phyloP scores from a whole-genome alignment of 2,797 vertebrate genomes.

The Pelodytes ibericus region DNA sequence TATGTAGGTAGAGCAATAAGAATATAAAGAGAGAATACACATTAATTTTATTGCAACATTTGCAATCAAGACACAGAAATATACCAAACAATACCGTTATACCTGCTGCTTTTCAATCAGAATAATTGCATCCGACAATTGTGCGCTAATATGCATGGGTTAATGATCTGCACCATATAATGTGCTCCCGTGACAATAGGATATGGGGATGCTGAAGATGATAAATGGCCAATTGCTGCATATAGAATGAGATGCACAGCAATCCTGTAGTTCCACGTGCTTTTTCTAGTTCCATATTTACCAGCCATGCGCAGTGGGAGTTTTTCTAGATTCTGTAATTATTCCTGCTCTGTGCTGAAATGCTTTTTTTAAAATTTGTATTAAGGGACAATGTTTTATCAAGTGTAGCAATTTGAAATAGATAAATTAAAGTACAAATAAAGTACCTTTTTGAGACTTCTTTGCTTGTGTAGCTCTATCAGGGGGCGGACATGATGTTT shows the following conservation, averaged over 20 bases:
- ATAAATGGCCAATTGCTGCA: conserved; percentile 1
- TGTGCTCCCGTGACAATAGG: not conserved
- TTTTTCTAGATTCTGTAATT: too few species aligned
- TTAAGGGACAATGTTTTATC: too few species aligned
- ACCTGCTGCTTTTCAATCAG: conserved; percentile 1
- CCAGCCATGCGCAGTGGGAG: too few species aligned
- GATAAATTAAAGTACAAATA: too few species aligned
- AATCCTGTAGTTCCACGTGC: not conserved
- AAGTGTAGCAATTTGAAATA: too few species aligned
- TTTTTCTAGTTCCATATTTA: not conserved
- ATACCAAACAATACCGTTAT: not conserved
- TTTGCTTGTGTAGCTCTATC: too few species aligned
- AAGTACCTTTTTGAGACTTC: too few species aligned
- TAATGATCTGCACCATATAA: not conserved
- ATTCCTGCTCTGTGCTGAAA: too few species aligned
- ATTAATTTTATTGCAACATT: not conserved
- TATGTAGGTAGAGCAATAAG: too few species aligned
- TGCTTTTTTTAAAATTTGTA: too few species aligned
- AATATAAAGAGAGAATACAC: not conserved
- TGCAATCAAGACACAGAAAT: too few species aligned
- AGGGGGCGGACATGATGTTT: too few species aligned
- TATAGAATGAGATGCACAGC: not conserved
- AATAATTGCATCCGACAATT: conserved; percentile 13
- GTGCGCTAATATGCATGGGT: not conserved
- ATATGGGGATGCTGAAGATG: conserved; percentile 1